Conservation (phyloP, 2,888 invertebrate species). For the Lasioglossum marginatum region DNA sequence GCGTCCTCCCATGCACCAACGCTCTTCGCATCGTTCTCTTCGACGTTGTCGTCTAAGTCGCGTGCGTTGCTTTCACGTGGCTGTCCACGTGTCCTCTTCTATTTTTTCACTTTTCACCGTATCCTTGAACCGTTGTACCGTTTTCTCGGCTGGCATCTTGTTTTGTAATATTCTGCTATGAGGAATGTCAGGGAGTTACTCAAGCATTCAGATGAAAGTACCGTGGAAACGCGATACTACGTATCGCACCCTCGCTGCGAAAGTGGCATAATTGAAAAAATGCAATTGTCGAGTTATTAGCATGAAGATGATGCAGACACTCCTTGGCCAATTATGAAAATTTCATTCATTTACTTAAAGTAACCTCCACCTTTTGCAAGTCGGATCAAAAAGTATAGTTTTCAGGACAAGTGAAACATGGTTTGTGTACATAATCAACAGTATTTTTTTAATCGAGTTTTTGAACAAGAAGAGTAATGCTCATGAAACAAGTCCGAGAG, state of each 20-base stretch:
- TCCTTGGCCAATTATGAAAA: background rate
- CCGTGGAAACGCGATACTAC: background rate
- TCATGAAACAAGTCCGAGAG: too few species aligned
- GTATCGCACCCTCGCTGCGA: background rate
- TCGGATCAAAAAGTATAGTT: too few species aligned
- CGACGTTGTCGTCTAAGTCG: background rate
- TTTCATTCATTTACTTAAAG: background rate
- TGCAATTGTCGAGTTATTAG: background rate
- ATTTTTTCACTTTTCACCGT: background rate
- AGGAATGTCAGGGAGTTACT: background rate
- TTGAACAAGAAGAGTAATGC: too few species aligned
- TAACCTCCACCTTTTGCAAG: background rate
- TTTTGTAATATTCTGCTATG: constrained; percentile 20
- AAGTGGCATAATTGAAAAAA: background rate
- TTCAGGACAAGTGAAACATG: too few species aligned
- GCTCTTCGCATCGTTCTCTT: constrained; percentile 13
- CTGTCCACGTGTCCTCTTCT: constrained; percentile 45
- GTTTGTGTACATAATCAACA: too few species aligned
- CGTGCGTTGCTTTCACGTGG: constrained; percentile 57
- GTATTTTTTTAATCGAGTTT: too few species aligned
- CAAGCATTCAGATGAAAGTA: background rate
- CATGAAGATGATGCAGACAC: background rate
- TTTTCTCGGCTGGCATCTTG: constrained; percentile 7
- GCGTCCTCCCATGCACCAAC: constrained; percentile 29
- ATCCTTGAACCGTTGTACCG: constrained; percentile 1